A percentile compares a stretch with the other conserved stretches of the same genome.
phyloP scores from a whole-genome alignment of 2,113 vertebrate genomes.

The Toxotes jaculatrix region DNA sequence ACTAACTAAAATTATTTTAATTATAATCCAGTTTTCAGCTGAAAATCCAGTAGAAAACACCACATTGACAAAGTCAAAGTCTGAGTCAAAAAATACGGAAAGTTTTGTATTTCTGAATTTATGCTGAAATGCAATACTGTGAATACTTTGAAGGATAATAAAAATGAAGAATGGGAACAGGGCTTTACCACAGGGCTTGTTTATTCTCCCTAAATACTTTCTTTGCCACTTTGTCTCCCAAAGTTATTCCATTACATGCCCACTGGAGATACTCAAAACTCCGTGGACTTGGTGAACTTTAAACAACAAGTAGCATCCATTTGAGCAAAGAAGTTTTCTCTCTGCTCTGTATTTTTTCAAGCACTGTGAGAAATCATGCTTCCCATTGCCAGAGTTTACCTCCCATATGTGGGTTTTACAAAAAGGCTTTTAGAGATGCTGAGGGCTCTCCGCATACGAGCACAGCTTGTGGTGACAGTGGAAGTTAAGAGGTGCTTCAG shows the following conservation, averaged over 20 bases:
- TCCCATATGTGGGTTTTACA: constrained; percentile 23
- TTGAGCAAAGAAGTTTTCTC: background rate
- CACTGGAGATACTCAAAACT: constrained; percentile 38
- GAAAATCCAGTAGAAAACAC: constrained; percentile 1
- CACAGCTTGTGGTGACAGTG: constrained; percentile 64
- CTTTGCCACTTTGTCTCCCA: constrained; percentile 41
- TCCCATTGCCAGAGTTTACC: background rate
- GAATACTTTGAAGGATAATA: constrained; percentile 59
- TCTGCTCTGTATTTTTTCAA: constrained; percentile 12
- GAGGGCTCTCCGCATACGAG: constrained; percentile 32
- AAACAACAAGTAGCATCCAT: constrained; percentile 19
- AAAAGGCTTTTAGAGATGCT: constrained; percentile 33
- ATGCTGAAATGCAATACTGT: constrained; percentile 45
- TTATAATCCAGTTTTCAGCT: background rate
- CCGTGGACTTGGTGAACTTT: constrained; percentile 39
- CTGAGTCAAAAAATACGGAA: constrained; percentile 1
- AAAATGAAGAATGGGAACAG: constrained; percentile 56
- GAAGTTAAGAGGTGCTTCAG: constrained; percentile 69
- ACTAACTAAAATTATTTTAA: background rate
- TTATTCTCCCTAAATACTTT: constrained; percentile 53
- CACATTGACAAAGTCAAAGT: constrained; percentile 4
- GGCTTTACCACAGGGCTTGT: constrained; percentile 52
- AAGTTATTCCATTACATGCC: constrained; percentile 53
- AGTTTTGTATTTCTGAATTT: constrained; percentile 13
- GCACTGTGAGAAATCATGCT: constrained; percentile 3